Evolutionary conservation across 2,113 vertebrate genomes (phyloP), one percentile per base, ranked within the genome.

Genomic region (Eulemur rufifrons): DNA sequence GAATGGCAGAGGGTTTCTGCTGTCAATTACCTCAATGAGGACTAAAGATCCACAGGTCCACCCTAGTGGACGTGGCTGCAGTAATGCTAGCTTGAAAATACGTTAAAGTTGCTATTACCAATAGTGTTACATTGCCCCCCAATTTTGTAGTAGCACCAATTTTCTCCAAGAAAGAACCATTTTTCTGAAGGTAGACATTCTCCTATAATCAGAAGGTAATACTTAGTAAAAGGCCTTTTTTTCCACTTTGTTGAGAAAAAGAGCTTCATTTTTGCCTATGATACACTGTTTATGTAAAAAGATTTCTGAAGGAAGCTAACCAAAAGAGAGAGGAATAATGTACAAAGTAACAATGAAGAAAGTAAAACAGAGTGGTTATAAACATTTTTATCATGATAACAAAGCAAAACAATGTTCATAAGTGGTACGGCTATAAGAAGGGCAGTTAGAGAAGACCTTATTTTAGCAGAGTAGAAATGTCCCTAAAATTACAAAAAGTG

Each of bases 21-120:
- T 50, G 54, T 25, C 5, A 52, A 29, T 32, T 8, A 45, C 0
- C 54, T 37, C 42, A 50, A 5, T 12, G 42, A 34, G 5, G 37
- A n/a, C n/a, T 52, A 4, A 47, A 50, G 20, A 34, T 37, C 12
- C 2, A 50, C 34, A 59, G 2, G 39, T 54, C 23, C 34, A 12
- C 8, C 52, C 3, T 13, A 6, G 2, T 39, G 52, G 17, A 8
- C 12, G 3, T 3, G 3, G 6, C 13, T 81, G 21, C 0, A 59
- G 1, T 23, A 47, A 73, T 12, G 8, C 3, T 18, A 34, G 21
- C 14, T 85, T 81, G 5, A 20, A 56, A 88, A 83, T 61, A 52
- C 34, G 23, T 61, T 37, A 37, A 21, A 29, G 23, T 32, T 63
- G 4, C 6, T 45, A 27, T 74, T 32, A 59, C 18, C 52, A 77